Conservation (phyloP, 2,113 vertebrate genomes). For the Sinocyclocheilus anshuiensis region DNA sequence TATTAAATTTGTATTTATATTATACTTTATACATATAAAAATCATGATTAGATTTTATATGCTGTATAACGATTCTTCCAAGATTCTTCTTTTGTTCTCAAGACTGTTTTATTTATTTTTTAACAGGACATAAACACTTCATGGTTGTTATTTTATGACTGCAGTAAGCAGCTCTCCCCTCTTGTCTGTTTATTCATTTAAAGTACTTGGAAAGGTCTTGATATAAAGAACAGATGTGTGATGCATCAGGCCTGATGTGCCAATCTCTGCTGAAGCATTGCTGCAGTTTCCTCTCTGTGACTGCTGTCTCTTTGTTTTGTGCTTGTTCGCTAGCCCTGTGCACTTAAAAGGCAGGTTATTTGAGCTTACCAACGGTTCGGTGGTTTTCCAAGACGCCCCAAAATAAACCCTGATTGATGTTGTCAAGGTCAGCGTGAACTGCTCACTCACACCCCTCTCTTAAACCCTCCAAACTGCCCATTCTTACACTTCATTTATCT, state of each 20-base stretch:
- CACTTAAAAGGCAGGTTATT: neutral
- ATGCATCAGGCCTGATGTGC: constrained; percentile 22
- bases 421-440: constrained; percentile 9
- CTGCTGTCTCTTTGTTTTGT: neutral
- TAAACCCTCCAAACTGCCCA: constrained; percentile 21
- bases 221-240: constrained; percentile 24
- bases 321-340: neutral
- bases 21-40: too few relatives aligned
- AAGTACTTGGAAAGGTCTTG: neutral
- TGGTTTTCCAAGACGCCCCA: neutral
- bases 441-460: constrained; percentile 3
- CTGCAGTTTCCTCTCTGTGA: neutral
- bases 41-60: too few relatives aligned
- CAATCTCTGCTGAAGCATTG: neutral
- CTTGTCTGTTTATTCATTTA: constrained; percentile 19
- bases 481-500: constrained; percentile 28
- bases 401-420: constrained; percentile 23
- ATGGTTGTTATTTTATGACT: neutral
- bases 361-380: neutral
- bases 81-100: neutral
- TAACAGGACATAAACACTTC: neutral
- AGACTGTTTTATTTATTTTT: neutral
- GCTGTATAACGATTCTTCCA: too few relatives aligned
- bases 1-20: neutral
- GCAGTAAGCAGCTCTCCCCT: neutral